A percentile compares a stretch with the other conserved stretches of the same genome.
phyloP scores from a whole-genome alignment of 1,140 invertebrate genomes.

The Lysiphlebus fabarum region DNA sequence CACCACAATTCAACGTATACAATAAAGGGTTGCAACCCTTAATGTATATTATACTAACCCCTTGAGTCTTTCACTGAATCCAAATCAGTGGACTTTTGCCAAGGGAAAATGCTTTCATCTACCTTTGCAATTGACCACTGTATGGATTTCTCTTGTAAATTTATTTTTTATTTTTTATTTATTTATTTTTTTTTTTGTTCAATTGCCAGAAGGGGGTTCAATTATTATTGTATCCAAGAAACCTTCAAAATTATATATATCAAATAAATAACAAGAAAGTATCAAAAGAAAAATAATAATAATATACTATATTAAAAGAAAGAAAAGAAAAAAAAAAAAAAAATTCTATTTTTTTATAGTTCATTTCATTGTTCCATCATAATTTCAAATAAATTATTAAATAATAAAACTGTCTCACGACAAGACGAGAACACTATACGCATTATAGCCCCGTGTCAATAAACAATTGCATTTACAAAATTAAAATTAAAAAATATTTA shows the following conservation, averaged over 20 bases:
- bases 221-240: too few species aligned
- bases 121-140: conserved; percentile 9
- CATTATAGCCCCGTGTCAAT: conserved; percentile 6
- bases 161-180: not conserved
- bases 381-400: conserved; percentile 1
- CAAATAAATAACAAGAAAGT: conserved; percentile 13
- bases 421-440: conserved; percentile 28
- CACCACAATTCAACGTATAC: conserved; percentile 14
- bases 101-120: conserved; percentile 15
- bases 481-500: conserved; percentile 14
- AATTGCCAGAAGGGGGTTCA: too few species aligned
- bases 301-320: conserved; percentile 1
- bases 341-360: not conserved
- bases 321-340: not conserved
- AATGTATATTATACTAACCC: not conserved
- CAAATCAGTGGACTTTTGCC: conserved; percentile 17
- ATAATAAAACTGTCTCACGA: conserved; percentile 20
- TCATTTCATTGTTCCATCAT: not conserved
- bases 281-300: not conserved
- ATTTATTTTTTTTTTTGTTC: not conserved
- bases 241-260: conserved; percentile 6
- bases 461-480: conserved; percentile 11
- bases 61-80: not conserved
- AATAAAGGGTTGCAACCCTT: conserved; percentile 19
- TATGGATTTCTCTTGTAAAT: not conserved